These are phyloP conservation scores for Sturnus vulgaris DNA, from an alignment of 2,113 vertebrate species.

Conservation along the genomic window DNA sequence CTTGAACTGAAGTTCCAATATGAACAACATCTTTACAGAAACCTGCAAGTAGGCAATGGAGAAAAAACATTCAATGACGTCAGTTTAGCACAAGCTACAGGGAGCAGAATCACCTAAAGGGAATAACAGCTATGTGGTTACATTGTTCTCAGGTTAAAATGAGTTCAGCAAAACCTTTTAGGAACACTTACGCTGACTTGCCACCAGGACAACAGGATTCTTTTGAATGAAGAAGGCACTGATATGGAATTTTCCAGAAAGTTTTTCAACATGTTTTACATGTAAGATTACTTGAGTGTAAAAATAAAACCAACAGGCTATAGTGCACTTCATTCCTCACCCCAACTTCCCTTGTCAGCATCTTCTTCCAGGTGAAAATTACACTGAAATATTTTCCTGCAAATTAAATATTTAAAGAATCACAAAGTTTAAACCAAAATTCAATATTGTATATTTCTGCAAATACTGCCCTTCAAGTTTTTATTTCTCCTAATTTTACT, in stretches of 20 bases:
- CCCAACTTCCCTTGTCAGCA: not conserved
- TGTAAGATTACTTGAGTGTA: not conserved
- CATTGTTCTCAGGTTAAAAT: fast-evolving
- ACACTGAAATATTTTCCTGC: not conserved
- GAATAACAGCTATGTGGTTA: no score
- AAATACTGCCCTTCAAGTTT: not conserved
- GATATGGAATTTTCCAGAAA: not conserved
- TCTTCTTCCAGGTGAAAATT: not conserved
- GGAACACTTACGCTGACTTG: not conserved
- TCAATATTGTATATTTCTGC: not conserved
- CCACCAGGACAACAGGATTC: not conserved
- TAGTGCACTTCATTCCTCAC: not conserved
- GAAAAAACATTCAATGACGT: not conserved
- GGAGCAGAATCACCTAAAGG: not conserved
- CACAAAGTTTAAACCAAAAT: not conserved
- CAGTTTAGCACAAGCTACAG: not conserved
- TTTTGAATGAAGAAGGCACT: not conserved
- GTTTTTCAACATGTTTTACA: not conserved
- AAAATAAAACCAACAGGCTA: not conserved
- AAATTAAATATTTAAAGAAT: not conserved
- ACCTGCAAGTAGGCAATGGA: not conserved
- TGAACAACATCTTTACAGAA: not conserved
- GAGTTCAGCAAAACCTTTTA: not conserved
- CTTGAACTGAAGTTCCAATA: not conserved
- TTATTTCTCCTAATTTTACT: not conserved